Conservation (phyloP, 1,140 invertebrate genomes). For the Leptopilina clavipes region DNA sequence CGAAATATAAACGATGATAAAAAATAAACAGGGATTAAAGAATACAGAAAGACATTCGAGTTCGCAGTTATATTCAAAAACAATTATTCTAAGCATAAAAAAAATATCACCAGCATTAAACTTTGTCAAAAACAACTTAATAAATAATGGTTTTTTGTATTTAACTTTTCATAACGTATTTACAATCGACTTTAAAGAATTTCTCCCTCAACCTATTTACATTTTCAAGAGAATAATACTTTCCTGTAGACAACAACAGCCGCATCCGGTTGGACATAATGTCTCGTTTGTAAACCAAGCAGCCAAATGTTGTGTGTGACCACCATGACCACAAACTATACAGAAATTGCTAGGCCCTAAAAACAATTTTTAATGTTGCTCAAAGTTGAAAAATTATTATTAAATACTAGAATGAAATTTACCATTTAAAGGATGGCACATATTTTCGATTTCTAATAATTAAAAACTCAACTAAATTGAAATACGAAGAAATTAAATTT, state of each 20-base stretch:
- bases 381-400: too few relatives aligned
- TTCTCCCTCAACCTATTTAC: constrained; percentile 27
- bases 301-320: constrained; percentile 87
- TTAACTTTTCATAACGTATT: constrained; percentile 25
- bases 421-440: too few relatives aligned
- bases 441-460: too few relatives aligned
- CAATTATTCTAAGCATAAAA: background rate
- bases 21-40: too few relatives aligned
- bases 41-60: too few relatives aligned
- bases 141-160: background rate
- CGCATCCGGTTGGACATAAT: constrained; percentile 88
- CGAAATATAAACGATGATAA: too few relatives aligned
- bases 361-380: constrained; percentile 45
- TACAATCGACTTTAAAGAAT: constrained; percentile 1
- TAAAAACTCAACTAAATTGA: too few relatives aligned
- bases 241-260: constrained; percentile 88
- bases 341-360: constrained; percentile 85
- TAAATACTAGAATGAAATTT: too few relatives aligned
- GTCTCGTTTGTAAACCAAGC: constrained; percentile 84
- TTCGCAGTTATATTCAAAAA: too few relatives aligned
- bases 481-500: too few relatives aligned
- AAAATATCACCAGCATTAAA: background rate
- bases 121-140: constrained; percentile 1
- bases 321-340: constrained; percentile 91
- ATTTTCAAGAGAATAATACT: constrained; percentile 59